Conservation (phyloP, 2,888 invertebrate species). For the Eristalis intricaria region DNA sequence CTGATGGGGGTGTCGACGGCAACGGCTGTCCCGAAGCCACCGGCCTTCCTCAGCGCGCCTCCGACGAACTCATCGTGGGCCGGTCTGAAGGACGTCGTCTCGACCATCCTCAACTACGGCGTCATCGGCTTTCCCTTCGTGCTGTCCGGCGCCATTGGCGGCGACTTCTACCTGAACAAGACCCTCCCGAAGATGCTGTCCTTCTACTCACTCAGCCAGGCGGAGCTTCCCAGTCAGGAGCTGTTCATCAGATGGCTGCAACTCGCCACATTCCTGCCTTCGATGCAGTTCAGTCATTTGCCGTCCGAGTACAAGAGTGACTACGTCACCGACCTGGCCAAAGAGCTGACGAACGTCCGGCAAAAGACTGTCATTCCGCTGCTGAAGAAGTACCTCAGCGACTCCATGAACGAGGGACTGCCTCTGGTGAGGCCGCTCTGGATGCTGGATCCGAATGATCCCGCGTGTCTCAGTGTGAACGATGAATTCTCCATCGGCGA, state of each 20-base stretch:
- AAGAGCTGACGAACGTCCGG: constrained; percentile 87
- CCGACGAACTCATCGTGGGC: constrained; percentile 95
- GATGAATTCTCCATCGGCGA: constrained; percentile 96
- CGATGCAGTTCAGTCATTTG: constrained; percentile 94
- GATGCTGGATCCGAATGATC: constrained; percentile 92
- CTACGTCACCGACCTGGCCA: constrained; percentile 89
- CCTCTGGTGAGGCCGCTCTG: constrained; percentile 94
- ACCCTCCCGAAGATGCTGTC: constrained; percentile 81
- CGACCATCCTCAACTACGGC: constrained; percentile 93
- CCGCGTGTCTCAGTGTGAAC: constrained; percentile 87
- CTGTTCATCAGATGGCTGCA: constrained; percentile 95
- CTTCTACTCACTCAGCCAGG: constrained; percentile 83
- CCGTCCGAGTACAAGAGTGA: constrained; percentile 94
- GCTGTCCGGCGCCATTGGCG: constrained; percentile 96
- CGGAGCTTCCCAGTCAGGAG: constrained; percentile 88
- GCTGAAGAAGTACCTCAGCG: constrained; percentile 89
- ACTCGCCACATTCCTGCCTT: constrained; percentile 93
- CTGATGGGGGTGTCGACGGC: constrained; percentile 92
- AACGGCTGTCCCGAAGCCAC: constrained; percentile 89
- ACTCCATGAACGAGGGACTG: constrained; percentile 90
- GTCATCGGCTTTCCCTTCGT: constrained; percentile 96
- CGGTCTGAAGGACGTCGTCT: constrained; percentile 90
- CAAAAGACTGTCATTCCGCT: constrained; percentile 89
- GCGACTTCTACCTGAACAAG: constrained; percentile 87
- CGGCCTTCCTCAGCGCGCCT: constrained; percentile 92